phyloP scores from a whole-genome alignment of 2,113 vertebrate genomes.

The Brachypodius melanocephalos region DNA sequence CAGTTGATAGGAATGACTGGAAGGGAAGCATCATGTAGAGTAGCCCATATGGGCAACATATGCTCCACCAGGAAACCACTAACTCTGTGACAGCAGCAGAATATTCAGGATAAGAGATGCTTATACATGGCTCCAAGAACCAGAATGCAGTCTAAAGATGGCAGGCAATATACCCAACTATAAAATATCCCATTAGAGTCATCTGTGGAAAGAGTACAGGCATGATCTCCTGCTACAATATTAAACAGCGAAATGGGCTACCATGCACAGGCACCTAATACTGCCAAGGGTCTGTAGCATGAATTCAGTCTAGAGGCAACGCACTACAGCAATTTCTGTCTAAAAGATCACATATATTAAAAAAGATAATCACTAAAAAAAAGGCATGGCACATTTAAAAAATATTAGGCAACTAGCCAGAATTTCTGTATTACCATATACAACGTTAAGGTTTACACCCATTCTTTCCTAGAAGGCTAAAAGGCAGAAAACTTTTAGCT shows the following conservation, averaged over 20 bases:
- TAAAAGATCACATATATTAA: not conserved
- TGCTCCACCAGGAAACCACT: conserved; percentile 43
- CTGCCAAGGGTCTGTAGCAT: not conserved
- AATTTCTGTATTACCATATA: not conserved
- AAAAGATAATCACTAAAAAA: not conserved
- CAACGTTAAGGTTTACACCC: not conserved
- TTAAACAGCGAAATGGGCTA: not conserved
- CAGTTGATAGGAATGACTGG: conserved; percentile 21
- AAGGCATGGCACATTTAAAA: not conserved
- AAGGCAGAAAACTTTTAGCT: not conserved
- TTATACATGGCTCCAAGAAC: not conserved
- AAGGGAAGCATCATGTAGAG: conserved; percentile 60
- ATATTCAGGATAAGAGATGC: conserved; percentile 20
- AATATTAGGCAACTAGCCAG: not conserved
- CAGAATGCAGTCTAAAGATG: not conserved
- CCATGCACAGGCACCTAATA: not conserved
- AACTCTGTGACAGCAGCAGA: conserved; percentile 32
- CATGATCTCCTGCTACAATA: not conserved
- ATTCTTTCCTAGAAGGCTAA: not conserved
- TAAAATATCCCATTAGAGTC: not conserved
- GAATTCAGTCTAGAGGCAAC: not conserved
- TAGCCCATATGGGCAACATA: conserved; percentile 58
- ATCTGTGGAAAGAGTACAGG: not conserved
- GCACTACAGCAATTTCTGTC: not conserved
- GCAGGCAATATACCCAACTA: not conserved